Conservation (phyloP, 2,888 invertebrate genomes). For the Yponomeuta cagnagella region DNA sequence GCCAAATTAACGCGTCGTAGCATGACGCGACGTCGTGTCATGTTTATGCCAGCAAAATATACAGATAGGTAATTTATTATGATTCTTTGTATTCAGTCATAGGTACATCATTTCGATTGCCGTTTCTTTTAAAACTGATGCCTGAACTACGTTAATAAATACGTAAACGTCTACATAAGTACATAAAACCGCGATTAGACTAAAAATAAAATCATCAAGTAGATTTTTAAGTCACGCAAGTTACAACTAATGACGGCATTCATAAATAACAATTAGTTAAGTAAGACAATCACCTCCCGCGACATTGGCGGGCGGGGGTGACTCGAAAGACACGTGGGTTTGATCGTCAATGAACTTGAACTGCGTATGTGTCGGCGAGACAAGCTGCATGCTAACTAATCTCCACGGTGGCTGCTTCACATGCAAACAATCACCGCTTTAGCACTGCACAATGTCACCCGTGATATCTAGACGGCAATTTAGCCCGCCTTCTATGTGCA, state of each 20-base stretch:
- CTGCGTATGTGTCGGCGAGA: constrained; percentile 25
- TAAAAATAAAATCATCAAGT: too few relatives aligned
- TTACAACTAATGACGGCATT: neutral
- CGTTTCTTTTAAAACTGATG: too few relatives aligned
- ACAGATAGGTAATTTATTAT: too few relatives aligned
- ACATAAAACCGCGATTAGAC: too few relatives aligned
- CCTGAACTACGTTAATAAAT: too few relatives aligned
- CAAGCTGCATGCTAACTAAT: constrained; percentile 41
- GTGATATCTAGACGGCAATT: constrained; percentile 12
- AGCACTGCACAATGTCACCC: constrained; percentile 11
- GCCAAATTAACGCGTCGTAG: too few relatives aligned
- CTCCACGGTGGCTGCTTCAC: constrained; percentile 27
- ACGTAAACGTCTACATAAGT: too few relatives aligned
- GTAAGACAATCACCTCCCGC: constrained; percentile 64
- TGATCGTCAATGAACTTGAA: constrained; percentile 66
- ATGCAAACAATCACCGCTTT: constrained; percentile 17
- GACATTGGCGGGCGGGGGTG: constrained; percentile 35
- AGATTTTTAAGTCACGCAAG: neutral
- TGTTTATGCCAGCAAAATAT: too few relatives aligned
- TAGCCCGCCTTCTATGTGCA: constrained; percentile 8
- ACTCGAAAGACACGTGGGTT: constrained; percentile 55
- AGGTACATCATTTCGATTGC: too few relatives aligned
- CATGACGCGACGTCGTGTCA: too few relatives aligned
- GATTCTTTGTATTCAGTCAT: too few relatives aligned
- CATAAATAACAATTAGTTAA: neutral